Conservation (phyloP, 1,140 invertebrate species). For the Laupala kohalensis region DNA sequence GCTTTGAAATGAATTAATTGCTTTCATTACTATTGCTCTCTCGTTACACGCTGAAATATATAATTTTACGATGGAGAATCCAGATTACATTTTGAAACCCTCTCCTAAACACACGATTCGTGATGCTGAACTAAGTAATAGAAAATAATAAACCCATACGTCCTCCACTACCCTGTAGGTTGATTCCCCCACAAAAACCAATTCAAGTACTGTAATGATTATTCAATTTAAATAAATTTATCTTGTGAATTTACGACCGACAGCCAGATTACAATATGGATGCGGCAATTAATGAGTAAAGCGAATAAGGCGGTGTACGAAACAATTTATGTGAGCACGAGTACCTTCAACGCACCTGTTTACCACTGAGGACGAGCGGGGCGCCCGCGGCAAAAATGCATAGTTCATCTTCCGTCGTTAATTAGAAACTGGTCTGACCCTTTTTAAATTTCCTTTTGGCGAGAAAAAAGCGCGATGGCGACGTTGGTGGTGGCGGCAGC, state of each 20-base stretch:
- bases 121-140: background rate
- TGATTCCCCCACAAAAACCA: background rate
- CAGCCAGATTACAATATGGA: background rate
- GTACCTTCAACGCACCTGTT: background rate
- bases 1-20: too few relatives aligned
- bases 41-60: background rate
- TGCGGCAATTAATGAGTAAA: background rate
- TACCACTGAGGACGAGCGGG: background rate
- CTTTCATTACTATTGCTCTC: background rate
- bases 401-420: background rate
- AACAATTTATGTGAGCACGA: background rate
- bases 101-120: background rate
- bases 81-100: background rate
- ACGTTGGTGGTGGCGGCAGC: too few relatives aligned
- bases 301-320: background rate
- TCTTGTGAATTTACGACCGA: background rate
- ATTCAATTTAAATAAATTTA: background rate
- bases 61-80: background rate
- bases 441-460: background rate
- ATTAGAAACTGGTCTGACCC: background rate
- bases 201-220: background rate
- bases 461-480: background rate
- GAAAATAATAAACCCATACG: background rate
- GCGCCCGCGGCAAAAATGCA: background rate
- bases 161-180: background rate